Base-by-base conservation (phyloP, 2,797 vertebrate species). In the Tapera naevia region DNA sequence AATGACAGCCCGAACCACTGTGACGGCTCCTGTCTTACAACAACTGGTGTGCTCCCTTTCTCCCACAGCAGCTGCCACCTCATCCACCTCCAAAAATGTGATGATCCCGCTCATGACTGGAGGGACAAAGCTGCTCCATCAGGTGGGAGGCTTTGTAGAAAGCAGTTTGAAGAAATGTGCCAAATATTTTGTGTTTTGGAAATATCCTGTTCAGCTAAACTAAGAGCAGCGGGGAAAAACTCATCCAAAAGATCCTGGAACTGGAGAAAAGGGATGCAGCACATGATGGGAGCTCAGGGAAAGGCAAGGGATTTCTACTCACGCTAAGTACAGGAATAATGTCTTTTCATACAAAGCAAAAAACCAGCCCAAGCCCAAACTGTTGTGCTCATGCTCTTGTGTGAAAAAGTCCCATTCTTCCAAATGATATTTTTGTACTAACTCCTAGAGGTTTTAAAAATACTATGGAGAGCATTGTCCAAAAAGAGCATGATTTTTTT, bases 1-100 rank as follows among this genome's bases (percentile, higher is more conserved):
- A 94, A 71, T 6, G 13, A 30, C 24, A 85, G 32, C 8, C 37
- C 39, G 45, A 72, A 71, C 10, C n/a, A 43, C 30, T 27, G 16
- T 4, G 16, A 27, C 2, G 3, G 48, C n/a, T 56, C 30, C 60
- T 0, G 0, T 24, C 30, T 35, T 33, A 53, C 1, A 6, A 3
- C 0, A 0, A 27, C 24, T 69, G n/a, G 5, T 10, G 17, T 1
- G 1, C 13, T 37, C 23, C 13, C 14, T 39, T 15, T 11, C 11
- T 80, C 18, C 18, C 45, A 57, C 0, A 2, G 37, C 33, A 65
- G 48, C 65, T 73, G 69, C 22, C 7, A n/a, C 12, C 19, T 14
- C 0, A 1, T 27, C 7, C 13, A 79, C 35, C 17, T 72, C 37
- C 30, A 58, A 54, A 92, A 80, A 61, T 4, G 9, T 10, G 4